phyloP scores from a whole-genome alignment of 2,113 vertebrate genomes.

The Narcine bancroftii region DNA sequence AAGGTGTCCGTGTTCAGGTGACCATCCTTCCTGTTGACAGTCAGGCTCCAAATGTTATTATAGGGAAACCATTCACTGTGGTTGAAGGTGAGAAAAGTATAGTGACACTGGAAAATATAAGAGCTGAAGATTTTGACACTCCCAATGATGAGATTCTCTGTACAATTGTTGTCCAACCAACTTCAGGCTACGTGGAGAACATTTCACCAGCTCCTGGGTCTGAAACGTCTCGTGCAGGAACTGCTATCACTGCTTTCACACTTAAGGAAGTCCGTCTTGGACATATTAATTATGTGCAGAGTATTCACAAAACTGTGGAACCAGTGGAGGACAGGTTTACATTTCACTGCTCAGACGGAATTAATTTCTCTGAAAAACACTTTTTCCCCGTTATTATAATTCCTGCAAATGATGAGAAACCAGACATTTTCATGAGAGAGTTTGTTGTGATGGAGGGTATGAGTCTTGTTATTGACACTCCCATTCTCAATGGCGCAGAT shows the following conservation, averaged over 20 bases:
- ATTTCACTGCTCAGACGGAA: conserved; percentile 88
- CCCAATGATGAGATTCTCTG: conserved; percentile 79
- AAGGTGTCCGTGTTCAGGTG: conserved; percentile 74
- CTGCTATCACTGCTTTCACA: conserved; percentile 82
- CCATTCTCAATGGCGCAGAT: conserved; percentile 80
- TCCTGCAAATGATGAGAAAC: conserved; percentile 82
- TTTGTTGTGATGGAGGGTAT: conserved; percentile 96
- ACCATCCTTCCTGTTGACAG: conserved; percentile 87
- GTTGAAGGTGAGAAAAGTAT: conserved; percentile 69
- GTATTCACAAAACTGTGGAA: conserved; percentile 81
- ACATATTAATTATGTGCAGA: conserved; percentile 89
- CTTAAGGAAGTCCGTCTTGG: conserved; percentile 77
- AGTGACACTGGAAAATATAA: conserved; percentile 67
- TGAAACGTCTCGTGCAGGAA: conserved; percentile 85
- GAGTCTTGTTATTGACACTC: conserved; percentile 83
- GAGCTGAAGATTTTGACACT: conserved; percentile 71
- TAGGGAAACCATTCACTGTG: conserved; percentile 68
- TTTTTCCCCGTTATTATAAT: conserved; percentile 79
- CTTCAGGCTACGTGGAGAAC: conserved; percentile 84
- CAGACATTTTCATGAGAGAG: conserved; percentile 80
- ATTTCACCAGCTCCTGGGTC: conserved; percentile 90
- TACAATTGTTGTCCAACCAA: conserved; percentile 79
- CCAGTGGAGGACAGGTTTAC: conserved; percentile 85
- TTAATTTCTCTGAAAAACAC: conserved; percentile 80
- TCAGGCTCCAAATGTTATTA: conserved; percentile 72